Evolutionary conservation across 2,797 vertebrate genomes (phyloP).

Genomic region (Pyrocephalus nanus): DNA sequence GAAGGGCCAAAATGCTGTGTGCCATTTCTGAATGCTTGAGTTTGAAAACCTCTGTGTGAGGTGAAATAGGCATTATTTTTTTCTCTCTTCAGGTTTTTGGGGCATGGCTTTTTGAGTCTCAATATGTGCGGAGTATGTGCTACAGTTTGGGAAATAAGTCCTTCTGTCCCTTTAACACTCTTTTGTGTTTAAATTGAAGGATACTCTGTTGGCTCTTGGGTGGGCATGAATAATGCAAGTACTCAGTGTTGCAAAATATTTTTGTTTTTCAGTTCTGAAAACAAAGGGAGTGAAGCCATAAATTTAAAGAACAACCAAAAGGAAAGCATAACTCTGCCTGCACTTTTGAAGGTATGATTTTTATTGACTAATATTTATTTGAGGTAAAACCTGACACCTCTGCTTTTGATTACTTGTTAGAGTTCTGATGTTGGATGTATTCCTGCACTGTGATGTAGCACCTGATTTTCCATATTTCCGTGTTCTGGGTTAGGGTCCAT

Average conservation of each 20-base stretch:
- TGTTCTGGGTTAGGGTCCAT: background rate
- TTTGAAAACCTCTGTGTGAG: background rate
- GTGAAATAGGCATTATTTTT: background rate
- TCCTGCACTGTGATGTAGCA: background rate
- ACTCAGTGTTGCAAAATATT: constrained; percentile 7
- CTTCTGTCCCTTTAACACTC: background rate
- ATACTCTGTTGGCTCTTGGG: background rate
- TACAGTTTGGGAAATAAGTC: background rate
- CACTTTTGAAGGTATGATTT: constrained; percentile 74
- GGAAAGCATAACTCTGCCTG: constrained; percentile 69
- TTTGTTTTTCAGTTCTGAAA: constrained; percentile 79
- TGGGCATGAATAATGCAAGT: background rate
- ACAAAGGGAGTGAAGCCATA: constrained; percentile 69
- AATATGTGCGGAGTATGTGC: background rate
- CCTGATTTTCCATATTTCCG: background rate
- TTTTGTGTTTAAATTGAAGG: background rate
- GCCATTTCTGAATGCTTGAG: background rate
- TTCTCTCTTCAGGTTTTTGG: background rate
- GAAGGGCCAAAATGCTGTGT: background rate
- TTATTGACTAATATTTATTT: background rate
- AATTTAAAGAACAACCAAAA: constrained; percentile 64
- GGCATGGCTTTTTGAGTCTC: background rate
- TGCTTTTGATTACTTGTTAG: background rate
- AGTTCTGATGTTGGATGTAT: background rate
- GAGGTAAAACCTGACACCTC: background rate